Evolutionary conservation across 2,888 invertebrate species (phyloP).

Genomic region (Nasonovia ribisnigri): DNA sequence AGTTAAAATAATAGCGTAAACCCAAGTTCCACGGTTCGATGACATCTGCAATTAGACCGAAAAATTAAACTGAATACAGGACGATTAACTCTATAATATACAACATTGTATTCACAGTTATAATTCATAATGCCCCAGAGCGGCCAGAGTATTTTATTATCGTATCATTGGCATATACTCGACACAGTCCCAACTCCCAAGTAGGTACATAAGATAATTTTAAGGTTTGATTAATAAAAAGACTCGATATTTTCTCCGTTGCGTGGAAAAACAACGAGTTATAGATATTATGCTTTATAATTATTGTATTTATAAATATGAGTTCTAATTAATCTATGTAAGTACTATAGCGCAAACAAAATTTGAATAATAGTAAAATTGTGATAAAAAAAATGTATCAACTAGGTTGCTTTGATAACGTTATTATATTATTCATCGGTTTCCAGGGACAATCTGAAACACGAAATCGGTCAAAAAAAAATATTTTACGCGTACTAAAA

Average conservation of each 20-base stretch:
- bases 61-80: not conserved
- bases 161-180: not conserved
- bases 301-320: not conserved
- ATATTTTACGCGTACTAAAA: not conserved
- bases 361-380: not conserved
- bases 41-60: constrained; percentile 14
- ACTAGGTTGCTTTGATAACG: not conserved
- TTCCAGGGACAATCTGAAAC: not conserved
- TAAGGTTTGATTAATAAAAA: not conserved
- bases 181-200: not conserved
- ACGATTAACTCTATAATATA: not conserved
- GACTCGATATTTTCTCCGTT: not conserved
- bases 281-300: not conserved
- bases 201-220: not conserved
- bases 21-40: constrained; percentile 34
- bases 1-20: constrained; percentile 20
- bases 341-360: too few species aligned
- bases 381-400: not conserved
- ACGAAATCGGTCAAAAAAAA: not conserved
- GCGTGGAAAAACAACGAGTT: not conserved
- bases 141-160: not conserved
- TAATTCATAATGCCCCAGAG: not conserved
- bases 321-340: not conserved
- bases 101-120: not conserved
- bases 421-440: not conserved